Evolutionary conservation across 2,113 vertebrate species (phyloP).

Genomic region (Lophius piscatorius): DNA sequence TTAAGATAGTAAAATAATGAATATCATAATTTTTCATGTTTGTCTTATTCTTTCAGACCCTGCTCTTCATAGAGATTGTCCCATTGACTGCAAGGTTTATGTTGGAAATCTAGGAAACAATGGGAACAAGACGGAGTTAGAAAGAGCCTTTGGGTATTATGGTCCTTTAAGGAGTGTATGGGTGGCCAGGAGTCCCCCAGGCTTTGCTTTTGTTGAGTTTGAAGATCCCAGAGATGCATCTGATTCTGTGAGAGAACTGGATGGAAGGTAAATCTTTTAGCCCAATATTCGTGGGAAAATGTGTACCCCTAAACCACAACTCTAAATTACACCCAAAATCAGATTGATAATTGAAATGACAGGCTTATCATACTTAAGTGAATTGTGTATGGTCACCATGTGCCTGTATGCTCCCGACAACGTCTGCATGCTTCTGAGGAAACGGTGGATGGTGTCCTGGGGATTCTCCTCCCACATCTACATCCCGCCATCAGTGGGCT

Average conservation of each 20-base stretch:
- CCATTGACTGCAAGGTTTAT: slow-evolving; percentile 98
- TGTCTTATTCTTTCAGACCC: slow-evolving; percentile 65
- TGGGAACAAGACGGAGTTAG: slow-evolving; percentile 97
- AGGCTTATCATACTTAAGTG: too few relatives aligned
- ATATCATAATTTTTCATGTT: neutral
- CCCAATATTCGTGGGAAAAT: neutral
- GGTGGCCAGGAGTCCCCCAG: slow-evolving; percentile 96
- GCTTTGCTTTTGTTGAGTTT: slow-evolving; percentile 98
- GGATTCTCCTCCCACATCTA: too few relatives aligned
- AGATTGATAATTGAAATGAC: too few relatives aligned
- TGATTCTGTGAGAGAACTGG: slow-evolving; percentile 96
- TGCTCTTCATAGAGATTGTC: slow-evolving; percentile 91
- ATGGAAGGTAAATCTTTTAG: slow-evolving; percentile 88
- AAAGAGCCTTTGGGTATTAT: slow-evolving; percentile 95
- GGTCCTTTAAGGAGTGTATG: slow-evolving; percentile 96
- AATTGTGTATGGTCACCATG: too few relatives aligned
- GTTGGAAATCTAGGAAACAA: slow-evolving; percentile 98
- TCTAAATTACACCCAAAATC: too few relatives aligned
- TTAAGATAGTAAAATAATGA: slow-evolving; percentile 16
- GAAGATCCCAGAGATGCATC: slow-evolving; percentile 96
- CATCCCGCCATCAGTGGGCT: too few relatives aligned
- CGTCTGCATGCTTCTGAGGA: too few relatives aligned
- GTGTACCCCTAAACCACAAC: too few relatives aligned
- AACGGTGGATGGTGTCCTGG: too few relatives aligned
- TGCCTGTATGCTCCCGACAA: too few relatives aligned